Evolutionary conservation across 2,888 invertebrate species (phyloP), one percentile per base, ranked within the genome.

Genomic region (Dolichomitus sp.): DNA sequence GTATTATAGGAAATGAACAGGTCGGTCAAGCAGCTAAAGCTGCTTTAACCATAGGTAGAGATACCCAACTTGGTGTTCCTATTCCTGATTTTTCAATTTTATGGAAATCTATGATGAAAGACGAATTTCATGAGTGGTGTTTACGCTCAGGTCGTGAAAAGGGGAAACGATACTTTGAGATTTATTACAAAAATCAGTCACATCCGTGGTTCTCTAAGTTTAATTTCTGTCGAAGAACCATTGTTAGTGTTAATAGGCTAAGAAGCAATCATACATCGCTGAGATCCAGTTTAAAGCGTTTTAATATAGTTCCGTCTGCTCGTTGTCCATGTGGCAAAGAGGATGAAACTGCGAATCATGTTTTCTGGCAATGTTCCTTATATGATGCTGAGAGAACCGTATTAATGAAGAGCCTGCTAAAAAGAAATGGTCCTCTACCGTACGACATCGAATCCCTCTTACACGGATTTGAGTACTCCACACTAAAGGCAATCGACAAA

Each of bases 1-100:
- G 83, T 9, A 81, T 87, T 2, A 9, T 2, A 1, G 83, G 82
- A 2, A 86, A 87, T 72, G 84, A 85, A 48, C 17, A 30, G 0
- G 87, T 72, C 0, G 86, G 85, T 57, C 1, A 11, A 4, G 48
- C 14, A 2, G 84, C 84, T 0, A 81, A 77, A 50, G 30, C 45
- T 1, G 81, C 81, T 3, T 1, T 40, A 14, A 9, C n/a, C 0
- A 50, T 6, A 0, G 68, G 79, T 1, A 50, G 66, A 0, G 63
- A 80, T 23, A 40, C 66, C 11, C 63, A 57, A 14, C n/a, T 70
- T 0, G 33, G 45, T 11, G 17, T 78, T 4, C 54, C 73, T 4
- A 40, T 61, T 2, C n/a, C 59, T 6, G 77, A 80, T n/a, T 33
- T 30, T 83, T n/a, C 30, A 2, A 4, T 48, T 14, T 0, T 68